These are phyloP conservation scores for Euglossa dilemma DNA, from an alignment of 1,140 invertebrate genomes.

Conservation along the genomic window DNA sequence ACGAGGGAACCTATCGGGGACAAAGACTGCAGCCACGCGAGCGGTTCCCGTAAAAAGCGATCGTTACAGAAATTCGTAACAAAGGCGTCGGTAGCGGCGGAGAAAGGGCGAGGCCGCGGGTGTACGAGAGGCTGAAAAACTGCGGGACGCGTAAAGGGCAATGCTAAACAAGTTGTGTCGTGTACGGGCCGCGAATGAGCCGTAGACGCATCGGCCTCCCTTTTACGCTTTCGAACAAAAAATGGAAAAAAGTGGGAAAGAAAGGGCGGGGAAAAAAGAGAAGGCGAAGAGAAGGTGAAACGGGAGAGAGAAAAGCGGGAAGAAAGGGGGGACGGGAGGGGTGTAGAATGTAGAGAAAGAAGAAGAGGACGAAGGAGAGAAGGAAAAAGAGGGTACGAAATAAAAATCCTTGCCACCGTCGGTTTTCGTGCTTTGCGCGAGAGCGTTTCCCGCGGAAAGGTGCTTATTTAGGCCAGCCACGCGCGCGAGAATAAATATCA, in stretches of 20 bases:
- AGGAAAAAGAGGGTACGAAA: constrained; percentile 32
- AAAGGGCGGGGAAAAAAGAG: neutral
- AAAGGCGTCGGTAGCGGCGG: neutral
- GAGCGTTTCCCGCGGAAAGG: constrained; percentile 46
- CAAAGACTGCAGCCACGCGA: neutral
- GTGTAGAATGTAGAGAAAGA: too few relatives aligned
- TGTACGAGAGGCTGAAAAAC: neutral
- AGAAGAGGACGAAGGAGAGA: neutral
- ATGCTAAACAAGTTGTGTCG: constrained; percentile 3
- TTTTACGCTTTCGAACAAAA: constrained; percentile 25
- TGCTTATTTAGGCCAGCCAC: constrained; percentile 52
- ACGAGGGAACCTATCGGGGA: neutral
- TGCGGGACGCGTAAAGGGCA: constrained; percentile 18
- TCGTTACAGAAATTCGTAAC: constrained; percentile 20
- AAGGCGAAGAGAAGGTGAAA: neutral
- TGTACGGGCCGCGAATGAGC: neutral
- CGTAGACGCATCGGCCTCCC: constrained; percentile 2
- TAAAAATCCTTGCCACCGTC: constrained; percentile 42
- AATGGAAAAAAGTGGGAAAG: neutral
- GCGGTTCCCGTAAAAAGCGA: constrained; percentile 4
- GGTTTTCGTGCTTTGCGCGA: constrained; percentile 47
- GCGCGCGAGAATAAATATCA: constrained; percentile 52
- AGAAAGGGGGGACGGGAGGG: neutral
- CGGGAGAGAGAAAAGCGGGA: neutral
- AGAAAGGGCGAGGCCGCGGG: too few relatives aligned